Percentiles rank a stretch among this genome's conserved stretches.
Conservation (phyloP, 2,113 vertebrate species). For the Erinaceus europaeus region DNA sequence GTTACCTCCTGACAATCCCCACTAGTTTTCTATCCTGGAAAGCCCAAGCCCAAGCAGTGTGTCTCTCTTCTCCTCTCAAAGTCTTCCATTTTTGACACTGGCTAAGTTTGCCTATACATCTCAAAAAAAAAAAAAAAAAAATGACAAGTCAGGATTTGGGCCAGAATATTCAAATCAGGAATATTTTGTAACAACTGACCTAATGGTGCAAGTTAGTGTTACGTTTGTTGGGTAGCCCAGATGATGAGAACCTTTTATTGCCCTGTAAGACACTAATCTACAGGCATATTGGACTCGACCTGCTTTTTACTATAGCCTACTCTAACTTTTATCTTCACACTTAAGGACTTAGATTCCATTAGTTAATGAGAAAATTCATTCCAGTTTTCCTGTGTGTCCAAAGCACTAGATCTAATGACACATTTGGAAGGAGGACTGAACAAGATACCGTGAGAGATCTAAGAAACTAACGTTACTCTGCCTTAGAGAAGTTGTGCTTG, state of each 20-base stretch:
- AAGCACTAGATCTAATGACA: not conserved
- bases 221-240: not conserved
- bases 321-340: not conserved
- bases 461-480: not conserved
- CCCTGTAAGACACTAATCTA: not conserved
- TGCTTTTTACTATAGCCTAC: not conserved
- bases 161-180: not conserved
- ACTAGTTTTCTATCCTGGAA: not conserved
- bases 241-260: not conserved
- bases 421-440: not conserved
- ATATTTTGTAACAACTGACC: not conserved
- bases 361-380: not conserved
- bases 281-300: not conserved
- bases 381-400: not conserved
- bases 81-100: not conserved
- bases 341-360: not conserved
- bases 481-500: not conserved
- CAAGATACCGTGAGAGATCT: no score
- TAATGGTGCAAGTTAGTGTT: not conserved
- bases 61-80: not conserved
- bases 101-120: not conserved
- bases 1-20: not conserved
- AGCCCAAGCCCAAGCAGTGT: no score
- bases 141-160: no score
- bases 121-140: no score